phyloP scores from a whole-genome alignment of 2,113 vertebrate species.

The Ursus arctos region DNA sequence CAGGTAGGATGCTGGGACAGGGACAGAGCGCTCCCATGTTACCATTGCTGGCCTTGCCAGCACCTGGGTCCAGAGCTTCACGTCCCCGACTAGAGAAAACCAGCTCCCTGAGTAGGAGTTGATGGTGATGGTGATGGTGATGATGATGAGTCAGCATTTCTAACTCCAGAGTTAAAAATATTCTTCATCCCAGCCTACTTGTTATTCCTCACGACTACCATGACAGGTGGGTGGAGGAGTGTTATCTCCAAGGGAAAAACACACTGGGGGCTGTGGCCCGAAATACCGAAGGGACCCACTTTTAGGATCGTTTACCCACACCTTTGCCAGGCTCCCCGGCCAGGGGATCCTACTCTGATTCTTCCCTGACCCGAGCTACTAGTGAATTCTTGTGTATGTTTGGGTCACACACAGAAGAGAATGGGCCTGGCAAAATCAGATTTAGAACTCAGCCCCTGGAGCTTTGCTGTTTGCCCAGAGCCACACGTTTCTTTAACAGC shows the following conservation, averaged over 20 bases:
- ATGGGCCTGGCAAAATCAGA: neutral
- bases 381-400: neutral
- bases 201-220: constrained; percentile 81
- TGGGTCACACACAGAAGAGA: neutral
- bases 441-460: neutral
- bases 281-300: constrained; percentile 66
- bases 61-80: neutral
- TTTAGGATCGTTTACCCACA: constrained; percentile 46
- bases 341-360: neutral
- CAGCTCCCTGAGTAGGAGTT: constrained; percentile 61
- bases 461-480: constrained; percentile 4
- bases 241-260: constrained; percentile 77
- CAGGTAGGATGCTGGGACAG: neutral
- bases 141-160: constrained; percentile 83
- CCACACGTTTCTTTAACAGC: neutral
- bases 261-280: constrained; percentile 71
- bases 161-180: constrained; percentile 79
- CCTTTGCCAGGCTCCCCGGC: neutral
- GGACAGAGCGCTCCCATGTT: too few relatives aligned
- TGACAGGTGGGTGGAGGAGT: constrained; percentile 80
- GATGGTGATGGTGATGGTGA: constrained; percentile 65
- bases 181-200: constrained; percentile 70
- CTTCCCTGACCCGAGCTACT: neutral
- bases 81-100: neutral
- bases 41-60: neutral